Percentiles rank a stretch among this genome's conserved stretches.
Evolutionary conservation across 2,113 vertebrate genomes (phyloP).

Genomic region (Clarias magur): DNA sequence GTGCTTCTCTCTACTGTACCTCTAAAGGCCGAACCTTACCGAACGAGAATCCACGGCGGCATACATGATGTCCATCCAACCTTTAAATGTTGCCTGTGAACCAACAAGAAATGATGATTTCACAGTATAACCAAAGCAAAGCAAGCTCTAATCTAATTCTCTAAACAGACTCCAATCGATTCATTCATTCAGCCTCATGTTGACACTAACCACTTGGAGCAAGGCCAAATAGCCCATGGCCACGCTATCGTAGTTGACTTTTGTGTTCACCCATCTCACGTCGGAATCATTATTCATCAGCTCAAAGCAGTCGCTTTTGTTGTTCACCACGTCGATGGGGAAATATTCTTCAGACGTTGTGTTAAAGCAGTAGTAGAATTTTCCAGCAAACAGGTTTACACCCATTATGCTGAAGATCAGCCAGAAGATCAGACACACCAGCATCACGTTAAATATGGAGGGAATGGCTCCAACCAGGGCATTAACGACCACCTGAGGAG

Average conservation of each 20-base stretch:
- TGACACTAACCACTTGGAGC: constrained; percentile 88
- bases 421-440: constrained; percentile 98
- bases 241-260: constrained; percentile 93
- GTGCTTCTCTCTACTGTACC: neutral
- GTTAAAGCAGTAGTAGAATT: constrained; percentile 88
- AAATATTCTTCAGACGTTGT: constrained; percentile 76
- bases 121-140: neutral
- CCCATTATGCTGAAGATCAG: constrained; percentile 99
- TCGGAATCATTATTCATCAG: constrained; percentile 62
- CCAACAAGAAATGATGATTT: constrained; percentile 8
- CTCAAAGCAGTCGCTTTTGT: constrained; percentile 78
- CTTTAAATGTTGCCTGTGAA: constrained; percentile 93
- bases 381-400: constrained; percentile 93
- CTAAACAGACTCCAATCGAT: neutral
- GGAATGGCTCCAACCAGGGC: constrained; percentile 93
- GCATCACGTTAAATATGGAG: constrained; percentile 92
- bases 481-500: constrained; percentile 87
- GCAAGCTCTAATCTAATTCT: neutral
- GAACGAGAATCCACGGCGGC: constrained; percentile 86
- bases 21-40: constrained; percentile 63
- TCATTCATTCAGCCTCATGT: neutral
- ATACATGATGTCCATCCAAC: constrained; percentile 98
- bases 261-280: constrained; percentile 86
- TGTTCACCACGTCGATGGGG: constrained; percentile 68
- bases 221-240: constrained; percentile 92